Evolutionary conservation across 2,888 invertebrate species (phyloP).

Genomic region (Elaeidobius kamerunicus): DNA sequence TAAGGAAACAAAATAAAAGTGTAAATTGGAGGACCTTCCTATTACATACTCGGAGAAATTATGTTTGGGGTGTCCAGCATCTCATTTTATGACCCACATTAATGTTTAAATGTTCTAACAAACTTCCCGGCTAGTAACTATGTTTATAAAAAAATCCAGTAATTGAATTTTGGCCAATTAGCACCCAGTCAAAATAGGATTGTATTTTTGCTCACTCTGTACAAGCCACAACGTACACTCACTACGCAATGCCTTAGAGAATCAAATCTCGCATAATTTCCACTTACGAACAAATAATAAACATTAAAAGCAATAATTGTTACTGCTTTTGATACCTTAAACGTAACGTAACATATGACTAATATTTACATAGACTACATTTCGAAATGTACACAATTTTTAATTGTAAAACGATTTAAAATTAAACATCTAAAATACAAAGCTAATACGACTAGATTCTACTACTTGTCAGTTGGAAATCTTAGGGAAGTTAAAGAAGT

Average conservation of each 20-base stretch:
- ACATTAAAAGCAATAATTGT: slow-evolving; percentile 19
- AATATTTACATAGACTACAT: slow-evolving; percentile 29
- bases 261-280: slow-evolving; percentile 11
- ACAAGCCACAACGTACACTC: slow-evolving; percentile 4
- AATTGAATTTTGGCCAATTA: not conserved
- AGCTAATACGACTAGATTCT: slow-evolving; percentile 33
- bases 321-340: slow-evolving; percentile 23
- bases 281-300: slow-evolving; percentile 17
- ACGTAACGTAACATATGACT: slow-evolving; percentile 22
- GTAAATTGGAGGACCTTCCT: too few relatives aligned
- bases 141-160: not conserved
- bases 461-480: slow-evolving; percentile 30
- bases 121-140: too few relatives aligned
- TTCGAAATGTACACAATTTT: slow-evolving; percentile 25
- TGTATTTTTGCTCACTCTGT: slow-evolving; percentile 11
- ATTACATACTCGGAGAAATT: too few relatives aligned
- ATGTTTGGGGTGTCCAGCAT: too few relatives aligned
- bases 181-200: not conserved
- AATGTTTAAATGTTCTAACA: too few relatives aligned
- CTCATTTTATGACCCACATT: too few relatives aligned
- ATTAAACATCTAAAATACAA: slow-evolving; percentile 26
- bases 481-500: not conserved
- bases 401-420: slow-evolving; percentile 13
- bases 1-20: too few relatives aligned
- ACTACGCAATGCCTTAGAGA: not conserved